Evolutionary conservation across 2,888 invertebrate species (phyloP).

Genomic region (Ypsolopha scabrella): DNA sequence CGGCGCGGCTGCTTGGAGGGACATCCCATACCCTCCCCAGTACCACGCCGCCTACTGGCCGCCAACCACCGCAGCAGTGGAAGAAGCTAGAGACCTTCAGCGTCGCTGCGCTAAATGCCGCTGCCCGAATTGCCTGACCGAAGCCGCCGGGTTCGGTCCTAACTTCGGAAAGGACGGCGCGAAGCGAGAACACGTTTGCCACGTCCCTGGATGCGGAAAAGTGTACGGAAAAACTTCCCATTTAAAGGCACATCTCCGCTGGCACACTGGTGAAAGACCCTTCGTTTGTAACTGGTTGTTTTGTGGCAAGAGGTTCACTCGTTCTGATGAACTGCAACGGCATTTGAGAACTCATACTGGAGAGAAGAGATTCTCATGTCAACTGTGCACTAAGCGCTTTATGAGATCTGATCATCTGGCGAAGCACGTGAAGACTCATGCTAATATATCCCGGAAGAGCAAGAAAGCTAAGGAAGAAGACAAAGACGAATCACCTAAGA

Average conservation of each 20-base stretch:
- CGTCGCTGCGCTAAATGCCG: constrained; percentile 82
- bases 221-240: constrained; percentile 96
- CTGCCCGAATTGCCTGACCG: constrained; percentile 85
- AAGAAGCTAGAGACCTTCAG: constrained; percentile 69
- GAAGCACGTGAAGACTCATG: constrained; percentile 93
- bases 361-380: constrained; percentile 89
- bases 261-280: constrained; percentile 94
- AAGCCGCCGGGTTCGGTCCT: constrained; percentile 81
- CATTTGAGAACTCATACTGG: constrained; percentile 91
- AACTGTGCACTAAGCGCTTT: constrained; percentile 89
- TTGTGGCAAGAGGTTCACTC: constrained; percentile 91
- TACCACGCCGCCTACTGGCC: constrained; percentile 59
- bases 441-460: constrained; percentile 69
- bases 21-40: constrained; percentile 54
- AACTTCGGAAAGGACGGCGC: constrained; percentile 79
- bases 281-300: constrained; percentile 91
- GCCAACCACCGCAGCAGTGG: constrained; percentile 44
- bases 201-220: constrained; percentile 87
- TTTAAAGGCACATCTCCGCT: constrained; percentile 90
- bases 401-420: constrained; percentile 95
- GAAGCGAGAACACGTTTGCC: constrained; percentile 87
- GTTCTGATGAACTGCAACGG: constrained; percentile 91
- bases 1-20: constrained; percentile 48
- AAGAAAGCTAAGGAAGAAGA: constrained; percentile 50
- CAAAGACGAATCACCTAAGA: constrained; percentile 43